phyloP scores from a whole-genome alignment of 2,797 vertebrate genomes.

The Esox lucius region DNA sequence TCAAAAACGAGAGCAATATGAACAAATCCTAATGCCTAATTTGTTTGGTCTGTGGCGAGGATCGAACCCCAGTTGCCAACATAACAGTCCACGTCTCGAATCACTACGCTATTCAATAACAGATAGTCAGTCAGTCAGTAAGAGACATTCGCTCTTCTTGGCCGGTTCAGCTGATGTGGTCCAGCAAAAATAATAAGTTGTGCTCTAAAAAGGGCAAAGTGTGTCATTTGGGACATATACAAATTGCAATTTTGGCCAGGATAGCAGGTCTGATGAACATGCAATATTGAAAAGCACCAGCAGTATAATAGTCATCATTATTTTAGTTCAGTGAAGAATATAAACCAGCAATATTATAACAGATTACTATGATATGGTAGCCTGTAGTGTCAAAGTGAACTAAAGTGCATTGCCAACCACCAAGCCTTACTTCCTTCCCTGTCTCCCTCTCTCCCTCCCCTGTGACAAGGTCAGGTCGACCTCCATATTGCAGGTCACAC shows the following conservation, averaged over 20 bases:
- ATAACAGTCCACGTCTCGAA: no score
- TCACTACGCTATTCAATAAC: no score
- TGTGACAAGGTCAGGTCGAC: conserved; percentile 24
- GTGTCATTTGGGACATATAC: neutral
- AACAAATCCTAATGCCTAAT: no score
- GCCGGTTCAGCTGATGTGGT: no score
- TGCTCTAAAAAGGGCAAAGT: neutral
- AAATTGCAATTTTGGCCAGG: neutral
- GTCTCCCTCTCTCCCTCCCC: neutral
- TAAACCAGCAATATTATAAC: neutral
- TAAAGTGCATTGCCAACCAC: neutral
- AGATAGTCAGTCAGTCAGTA: no score
- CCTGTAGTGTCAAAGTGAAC: neutral
- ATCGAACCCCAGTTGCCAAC: no score
- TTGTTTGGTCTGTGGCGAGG: no score
- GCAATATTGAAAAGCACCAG: neutral
- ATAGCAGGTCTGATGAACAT: neutral
- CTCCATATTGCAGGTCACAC: conserved; percentile 18
- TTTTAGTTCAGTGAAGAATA: neutral
- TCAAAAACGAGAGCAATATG: no score
- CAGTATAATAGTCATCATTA: neutral
- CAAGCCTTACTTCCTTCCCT: neutral
- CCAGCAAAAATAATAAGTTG: no score
- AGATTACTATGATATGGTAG: neutral
- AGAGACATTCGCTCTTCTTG: no score